Base-by-base conservation (phyloP, 2,888 invertebrate species). In the Xestia ashworthii region DNA sequence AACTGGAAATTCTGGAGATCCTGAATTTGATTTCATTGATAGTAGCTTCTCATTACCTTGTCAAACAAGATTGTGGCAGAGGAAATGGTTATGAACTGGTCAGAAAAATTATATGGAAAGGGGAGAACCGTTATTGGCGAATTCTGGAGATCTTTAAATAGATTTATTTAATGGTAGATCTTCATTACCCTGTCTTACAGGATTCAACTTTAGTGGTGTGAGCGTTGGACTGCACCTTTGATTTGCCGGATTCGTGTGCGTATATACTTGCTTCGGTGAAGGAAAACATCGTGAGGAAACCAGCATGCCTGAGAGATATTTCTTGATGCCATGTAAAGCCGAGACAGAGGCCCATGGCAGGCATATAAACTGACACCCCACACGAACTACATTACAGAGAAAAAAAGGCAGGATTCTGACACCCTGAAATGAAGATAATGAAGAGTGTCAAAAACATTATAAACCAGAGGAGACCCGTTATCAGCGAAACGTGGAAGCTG, bases 1-100 rank as follows among this genome's bases (percentile, higher is more conserved):
- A 64, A 50, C 46, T 69, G 19, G 68, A 41, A 25, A 44, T n/a
- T 73, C 60, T 25, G 46, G 9, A 67, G n/a, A 80, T 38, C 38
- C 1, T 22, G 41, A 25, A 11, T 80, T 80, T 73, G 72, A 46
- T 73, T 44, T 46, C 46, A 41, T 14, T 60, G 0, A 6, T 60
- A n/a, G 12, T 8, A 2, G 16, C 2, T 50, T 65, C 32, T 67
- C 46, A 50, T 67, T 68, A 38, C 9, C 22, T 16, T 67, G n/a
- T 55, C 16, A 41, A 5, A 19, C 3, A 12, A 19, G 3, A 65
- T 14, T n/a, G 16, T 9, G 66, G 38, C 9, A 62, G 38, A 6
- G 14, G 12, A 9, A 48, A 65, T 64, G 41, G 58, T 60, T 38
- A 14, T 60, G 19, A 38, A 5, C n/a, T 78, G 22, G 5, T 8